Evolutionary conservation across 2,113 vertebrate species (phyloP).

Genomic region (Ptilorrhoa leucosticta): DNA sequence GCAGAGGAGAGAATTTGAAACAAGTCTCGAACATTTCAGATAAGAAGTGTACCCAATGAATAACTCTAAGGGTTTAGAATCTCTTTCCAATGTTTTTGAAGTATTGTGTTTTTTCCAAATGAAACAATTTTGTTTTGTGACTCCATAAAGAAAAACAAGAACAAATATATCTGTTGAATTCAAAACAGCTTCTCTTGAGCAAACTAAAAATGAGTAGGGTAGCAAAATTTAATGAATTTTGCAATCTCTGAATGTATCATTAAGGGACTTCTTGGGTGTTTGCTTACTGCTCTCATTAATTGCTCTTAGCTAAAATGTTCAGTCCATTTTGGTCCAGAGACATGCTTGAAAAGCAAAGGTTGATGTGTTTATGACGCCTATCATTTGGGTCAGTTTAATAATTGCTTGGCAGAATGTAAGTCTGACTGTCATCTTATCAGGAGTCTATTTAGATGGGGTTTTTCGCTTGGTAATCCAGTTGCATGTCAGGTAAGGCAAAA

Average conservation of each 20-base stretch:
- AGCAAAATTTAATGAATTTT: not conserved
- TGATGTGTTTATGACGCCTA: not conserved
- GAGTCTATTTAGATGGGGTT: not conserved
- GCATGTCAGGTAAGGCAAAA: not conserved
- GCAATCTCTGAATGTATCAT: not conserved
- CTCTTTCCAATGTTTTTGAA: not conserved
- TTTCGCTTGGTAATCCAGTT: not conserved
- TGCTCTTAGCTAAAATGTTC: not conserved
- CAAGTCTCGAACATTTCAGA: not conserved
- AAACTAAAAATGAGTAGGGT: not conserved
- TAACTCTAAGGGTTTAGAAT: not conserved
- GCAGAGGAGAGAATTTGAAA: not conserved
- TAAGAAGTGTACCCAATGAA: not conserved
- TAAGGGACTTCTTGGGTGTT: not conserved
- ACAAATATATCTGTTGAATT: not conserved
- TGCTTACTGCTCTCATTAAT: not conserved
- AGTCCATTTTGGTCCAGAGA: not conserved
- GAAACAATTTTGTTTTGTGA: not conserved
- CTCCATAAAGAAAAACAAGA: not conserved
- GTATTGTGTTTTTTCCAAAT: not conserved
- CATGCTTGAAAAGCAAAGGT: not conserved
- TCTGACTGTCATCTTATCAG: not conserved
- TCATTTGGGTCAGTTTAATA: not conserved
- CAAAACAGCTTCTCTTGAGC: not conserved
- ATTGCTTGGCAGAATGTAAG: not conserved